Base-by-base conservation (phyloP, 2,888 invertebrate genomes). In the Drosophila barbarae region DNA sequence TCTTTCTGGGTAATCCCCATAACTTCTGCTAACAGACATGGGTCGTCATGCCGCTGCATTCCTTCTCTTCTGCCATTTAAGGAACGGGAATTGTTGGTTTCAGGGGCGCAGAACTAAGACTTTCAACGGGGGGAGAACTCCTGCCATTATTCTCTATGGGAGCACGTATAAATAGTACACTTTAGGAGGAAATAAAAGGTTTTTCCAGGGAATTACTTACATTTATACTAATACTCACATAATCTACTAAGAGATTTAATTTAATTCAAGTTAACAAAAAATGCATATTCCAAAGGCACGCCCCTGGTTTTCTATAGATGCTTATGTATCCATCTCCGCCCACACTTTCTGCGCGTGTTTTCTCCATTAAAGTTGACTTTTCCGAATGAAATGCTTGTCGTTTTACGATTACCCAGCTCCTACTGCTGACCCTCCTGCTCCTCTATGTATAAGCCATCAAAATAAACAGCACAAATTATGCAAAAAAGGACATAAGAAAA, bases 331-430 rank as follows among this genome's bases (percentile, higher is more conserved):
- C 18, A 5, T 21, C 2, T 8, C 1, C 15, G 1, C 18, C 30
- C 15, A 21, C 5, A 26, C 34, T 28, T 49, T 13, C 8, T 6
- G 36, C 15, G 30, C 32, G 30, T 44, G 32, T 39, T 38, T 39
- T 28, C 36, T 13, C 36, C 66, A 65, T 64, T 65, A 64, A 65
- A 65, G 66, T 53, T 44, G 65, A 64, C 65, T 63, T 63, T 52
- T 44, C 52, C 53, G 47, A 51, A 63, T 65, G 67, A 60, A 73
- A 69, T 66, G 56, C 63, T 42, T 59, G 61, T 72, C 60, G 60
- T 66, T 76, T 73, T 65, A 74, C 59, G 77, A 72, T 77, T 71
- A 51, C 46, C 60, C 42, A 10, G 10, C n/a, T 42, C 6, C 42
- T 26, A 5, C 42, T 2, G 23, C 41, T 26, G 13, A 21, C n/a